These are phyloP conservation scores for Todiramphus chloris DNA, from an alignment of 2,113 vertebrate genomes.

Conservation along the genomic window DNA sequence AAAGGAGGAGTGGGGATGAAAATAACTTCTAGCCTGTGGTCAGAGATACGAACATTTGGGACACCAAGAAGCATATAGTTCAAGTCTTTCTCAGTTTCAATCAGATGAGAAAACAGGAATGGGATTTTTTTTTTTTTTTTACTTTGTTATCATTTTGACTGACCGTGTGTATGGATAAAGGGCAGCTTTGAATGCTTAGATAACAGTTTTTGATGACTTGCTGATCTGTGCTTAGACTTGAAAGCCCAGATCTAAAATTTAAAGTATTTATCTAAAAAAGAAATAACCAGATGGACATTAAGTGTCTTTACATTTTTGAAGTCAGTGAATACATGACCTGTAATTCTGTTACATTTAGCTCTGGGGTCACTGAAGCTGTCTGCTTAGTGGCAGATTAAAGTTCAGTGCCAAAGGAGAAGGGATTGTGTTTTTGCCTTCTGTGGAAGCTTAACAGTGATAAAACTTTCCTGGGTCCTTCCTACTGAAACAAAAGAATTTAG, in stretches of 20 bases:
- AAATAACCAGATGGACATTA: neutral
- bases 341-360: neutral
- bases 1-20: neutral
- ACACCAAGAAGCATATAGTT: neutral
- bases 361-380: neutral
- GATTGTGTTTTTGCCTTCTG: neutral
- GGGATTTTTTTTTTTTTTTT: neutral
- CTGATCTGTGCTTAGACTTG: neutral
- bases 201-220: neutral
- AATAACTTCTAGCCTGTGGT: neutral
- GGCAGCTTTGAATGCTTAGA: neutral
- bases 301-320: neutral
- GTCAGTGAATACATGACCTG: neutral
- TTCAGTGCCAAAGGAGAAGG: neutral
- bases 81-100: neutral
- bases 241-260: neutral
- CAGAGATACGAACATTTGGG: neutral
- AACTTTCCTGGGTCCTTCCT: neutral
- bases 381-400: neutral
- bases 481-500: neutral
- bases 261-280: neutral
- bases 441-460: slow-evolving; percentile 28
- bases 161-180: neutral
- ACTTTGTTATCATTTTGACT: neutral
- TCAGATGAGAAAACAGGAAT: neutral